phyloP scores from a whole-genome alignment of 2,113 vertebrate species.

The Arenaria interpres region DNA sequence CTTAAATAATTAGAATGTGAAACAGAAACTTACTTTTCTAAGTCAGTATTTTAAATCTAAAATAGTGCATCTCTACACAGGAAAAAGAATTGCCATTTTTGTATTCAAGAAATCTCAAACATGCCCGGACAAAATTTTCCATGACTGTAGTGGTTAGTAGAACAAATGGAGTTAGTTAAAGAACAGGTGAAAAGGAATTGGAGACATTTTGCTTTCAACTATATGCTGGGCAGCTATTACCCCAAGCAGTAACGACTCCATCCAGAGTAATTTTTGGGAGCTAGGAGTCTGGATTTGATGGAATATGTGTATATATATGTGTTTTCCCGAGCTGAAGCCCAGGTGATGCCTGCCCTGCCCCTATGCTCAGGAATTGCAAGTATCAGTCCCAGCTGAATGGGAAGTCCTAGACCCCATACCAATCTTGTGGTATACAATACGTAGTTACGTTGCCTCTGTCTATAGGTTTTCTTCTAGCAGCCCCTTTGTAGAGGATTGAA shows the following conservation, averaged over 20 bases:
- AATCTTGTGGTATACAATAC: rapidly evolving
- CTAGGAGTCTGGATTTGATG: not conserved
- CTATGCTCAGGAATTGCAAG: not conserved
- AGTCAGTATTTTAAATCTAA: not conserved
- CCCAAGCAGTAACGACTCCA: not conserved
- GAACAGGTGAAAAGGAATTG: not conserved
- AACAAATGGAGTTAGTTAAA: not conserved
- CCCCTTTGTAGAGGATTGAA: not conserved
- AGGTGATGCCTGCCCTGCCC: too few species aligned
- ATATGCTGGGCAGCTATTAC: not conserved
- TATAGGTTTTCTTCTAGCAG: not conserved
- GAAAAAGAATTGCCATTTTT: not conserved
- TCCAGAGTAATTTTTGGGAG: not conserved
- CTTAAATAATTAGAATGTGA: not conserved
- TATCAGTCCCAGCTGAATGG: not conserved
- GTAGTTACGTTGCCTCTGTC: rapidly evolving
- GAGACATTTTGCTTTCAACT: not conserved
- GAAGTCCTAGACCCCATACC: not conserved
- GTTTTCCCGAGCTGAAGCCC: not conserved
- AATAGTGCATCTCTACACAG: not conserved
- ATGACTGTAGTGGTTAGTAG: not conserved
- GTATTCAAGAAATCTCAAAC: not conserved
- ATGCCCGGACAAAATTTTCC: not conserved
- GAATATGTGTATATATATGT: not conserved
- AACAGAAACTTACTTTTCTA: not conserved